Percentiles rank a stretch among this genome's conserved stretches.
Evolutionary conservation across 2,797 vertebrate species (phyloP).

Genomic region (Dicrostonyx torquatus): DNA sequence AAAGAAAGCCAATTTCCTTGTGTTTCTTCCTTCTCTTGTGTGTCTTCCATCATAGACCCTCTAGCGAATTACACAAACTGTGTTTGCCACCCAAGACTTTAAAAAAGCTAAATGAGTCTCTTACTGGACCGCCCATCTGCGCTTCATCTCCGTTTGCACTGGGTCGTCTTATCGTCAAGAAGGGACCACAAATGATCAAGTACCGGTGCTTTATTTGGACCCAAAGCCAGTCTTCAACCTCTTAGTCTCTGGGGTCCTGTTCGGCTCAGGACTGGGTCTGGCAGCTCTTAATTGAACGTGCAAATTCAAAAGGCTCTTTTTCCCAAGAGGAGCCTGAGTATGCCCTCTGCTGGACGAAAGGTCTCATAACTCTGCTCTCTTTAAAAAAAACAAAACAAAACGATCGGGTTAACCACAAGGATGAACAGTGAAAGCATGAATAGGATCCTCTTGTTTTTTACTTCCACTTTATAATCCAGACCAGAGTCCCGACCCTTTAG

Average conservation of each 20-base stretch:
- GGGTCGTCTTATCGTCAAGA: neutral
- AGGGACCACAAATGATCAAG: neutral
- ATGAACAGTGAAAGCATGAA: neutral
- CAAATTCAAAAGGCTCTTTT: neutral
- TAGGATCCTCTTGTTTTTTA: neutral
- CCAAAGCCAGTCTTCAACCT: neutral
- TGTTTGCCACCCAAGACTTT: neutral
- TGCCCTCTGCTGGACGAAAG: neutral
- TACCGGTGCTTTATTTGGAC: neutral
- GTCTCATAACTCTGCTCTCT: neutral
- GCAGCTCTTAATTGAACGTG: neutral
- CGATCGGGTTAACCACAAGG: neutral
- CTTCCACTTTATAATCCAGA: neutral
- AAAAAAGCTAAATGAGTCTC: neutral
- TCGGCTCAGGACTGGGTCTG: neutral
- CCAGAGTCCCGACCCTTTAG: neutral
- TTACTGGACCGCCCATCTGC: neutral
- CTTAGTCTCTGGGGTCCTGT: neutral
- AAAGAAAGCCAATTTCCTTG: neutral
- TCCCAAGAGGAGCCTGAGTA: neutral
- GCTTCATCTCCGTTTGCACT: neutral
- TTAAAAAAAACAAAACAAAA: neutral
- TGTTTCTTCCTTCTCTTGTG: neutral
- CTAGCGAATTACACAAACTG: neutral
- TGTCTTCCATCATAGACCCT: neutral